Base-by-base conservation (phyloP, 2,113 vertebrate species). In the Oreochromis spilurus region DNA sequence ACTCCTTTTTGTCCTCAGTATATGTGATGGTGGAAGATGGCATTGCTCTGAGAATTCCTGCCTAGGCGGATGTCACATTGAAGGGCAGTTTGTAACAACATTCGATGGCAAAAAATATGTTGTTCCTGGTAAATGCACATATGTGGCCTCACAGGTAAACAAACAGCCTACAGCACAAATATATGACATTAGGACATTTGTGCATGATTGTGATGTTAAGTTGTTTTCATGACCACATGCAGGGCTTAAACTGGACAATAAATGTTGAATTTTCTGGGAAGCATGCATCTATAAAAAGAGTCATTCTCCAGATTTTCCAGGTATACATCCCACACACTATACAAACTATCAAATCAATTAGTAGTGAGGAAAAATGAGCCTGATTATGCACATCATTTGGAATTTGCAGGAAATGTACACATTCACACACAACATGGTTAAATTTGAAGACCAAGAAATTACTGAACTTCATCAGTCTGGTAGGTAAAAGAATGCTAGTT, bases 71-170 rank as follows among this genome's bases (percentile, higher is more conserved):
- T 97, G 96, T 88, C 14, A 82, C 36, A 92, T 96, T 19, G 95
- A 96, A 88, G 94, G 95, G 11, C 91, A 88, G 9, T 96, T 88
- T 87, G 93, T 96, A n/a, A 95, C 90, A 26, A 95, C 96, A 12
- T 95, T 94, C 77, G 96, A 97, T 89, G 96, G 96, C 9, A 96
- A 95, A 86, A 90, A 85, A 5, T 97, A 93, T 82, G 62, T 16
- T 3, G 4, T 97, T 14, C 95, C 94, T 12, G 89, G 90, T 36
- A 94, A 86, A 94, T 97, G 96, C 75, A 82, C 13, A 29, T 96
- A 95, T 58, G 26, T 95, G 77, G 94, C 91, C 19, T 92, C 94
- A 21, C 72, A 86, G 94, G 96, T 96, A 81, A 85, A 8, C 31
- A 60, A 7, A 19, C 17, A 38, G 31, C 60, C 5, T 14, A 38